Conservation (phyloP, 2,888 invertebrate species). For the Zaprionus bogoriensis region DNA sequence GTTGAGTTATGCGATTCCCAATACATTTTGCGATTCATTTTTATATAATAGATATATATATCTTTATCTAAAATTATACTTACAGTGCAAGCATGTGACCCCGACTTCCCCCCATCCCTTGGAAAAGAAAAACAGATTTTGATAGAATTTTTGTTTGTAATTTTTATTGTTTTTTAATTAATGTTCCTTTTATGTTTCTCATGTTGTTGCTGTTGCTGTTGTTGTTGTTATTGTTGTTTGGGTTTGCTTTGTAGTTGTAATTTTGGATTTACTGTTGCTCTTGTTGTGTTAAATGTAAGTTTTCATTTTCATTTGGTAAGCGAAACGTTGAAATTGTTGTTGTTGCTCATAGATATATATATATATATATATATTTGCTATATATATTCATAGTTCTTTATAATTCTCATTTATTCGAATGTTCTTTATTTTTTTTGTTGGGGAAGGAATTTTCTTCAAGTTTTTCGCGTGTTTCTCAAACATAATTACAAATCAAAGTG, state of each 20-base stretch:
- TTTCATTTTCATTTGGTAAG: slow-evolving; percentile 36
- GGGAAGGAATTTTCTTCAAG: slow-evolving; percentile 16
- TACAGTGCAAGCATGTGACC: too few relatives aligned
- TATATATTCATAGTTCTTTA: slow-evolving; percentile 22
- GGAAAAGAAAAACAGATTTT: slow-evolving; percentile 14
- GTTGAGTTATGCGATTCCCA: too few relatives aligned
- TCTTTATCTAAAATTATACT: too few relatives aligned
- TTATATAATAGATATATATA: too few relatives aligned
- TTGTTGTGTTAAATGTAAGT: slow-evolving; percentile 33
- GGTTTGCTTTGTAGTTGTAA: slow-evolving; percentile 34
- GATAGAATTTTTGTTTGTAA: slow-evolving; percentile 64
- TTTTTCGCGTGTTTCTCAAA: slow-evolving; percentile 13
- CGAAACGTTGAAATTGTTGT: slow-evolving; percentile 56
- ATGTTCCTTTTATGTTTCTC: slow-evolving; percentile 53
- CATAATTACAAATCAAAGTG: slow-evolving; percentile 42
- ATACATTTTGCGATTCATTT: too few relatives aligned
- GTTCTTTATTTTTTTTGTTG: not conserved
- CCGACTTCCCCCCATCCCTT: not conserved
- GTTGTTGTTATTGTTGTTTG: slow-evolving; percentile 20
- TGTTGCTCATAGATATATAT: slow-evolving; percentile 35
- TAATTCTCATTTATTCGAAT: slow-evolving; percentile 3
- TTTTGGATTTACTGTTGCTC: slow-evolving; percentile 25
- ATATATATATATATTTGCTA: slow-evolving; percentile 24
- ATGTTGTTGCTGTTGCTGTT: slow-evolving; percentile 38
- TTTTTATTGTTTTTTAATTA: slow-evolving; percentile 75